Conservation (phyloP, 2,888 invertebrate species). For the Eupithecia dodoneata region DNA sequence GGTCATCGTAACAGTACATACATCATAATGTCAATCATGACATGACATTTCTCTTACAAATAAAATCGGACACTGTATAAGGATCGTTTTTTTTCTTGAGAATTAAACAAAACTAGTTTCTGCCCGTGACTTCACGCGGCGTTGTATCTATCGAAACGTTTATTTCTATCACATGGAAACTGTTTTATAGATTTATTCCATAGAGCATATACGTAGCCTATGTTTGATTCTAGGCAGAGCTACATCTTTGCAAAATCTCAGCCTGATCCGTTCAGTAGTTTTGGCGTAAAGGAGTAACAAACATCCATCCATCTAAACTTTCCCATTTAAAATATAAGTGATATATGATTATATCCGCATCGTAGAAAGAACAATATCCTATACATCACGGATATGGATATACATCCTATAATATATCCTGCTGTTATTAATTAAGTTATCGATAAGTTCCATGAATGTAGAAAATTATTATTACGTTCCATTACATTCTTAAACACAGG, state of each 20-base stretch:
- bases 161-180: not conserved
- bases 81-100: no score
- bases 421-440: constrained; percentile 19
- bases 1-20: not conserved
- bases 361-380: constrained; percentile 33
- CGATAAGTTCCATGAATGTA: constrained; percentile 15
- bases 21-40: not conserved
- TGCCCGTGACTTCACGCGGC: no score
- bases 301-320: no score
- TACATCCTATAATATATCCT: constrained; percentile 12
- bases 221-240: no score
- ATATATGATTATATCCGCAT: not conserved
- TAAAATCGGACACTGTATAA: not conserved
- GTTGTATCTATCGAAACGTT: not conserved
- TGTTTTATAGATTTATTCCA: no score
- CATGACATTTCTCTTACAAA: not conserved
- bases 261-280: no score
- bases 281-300: no score
- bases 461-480: not conserved
- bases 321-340: not conserved
- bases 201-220: no score
- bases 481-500: not conserved
- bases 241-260: no score
- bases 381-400: constrained; percentile 16
- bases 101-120: no score